These are phyloP conservation scores for Rhynchonycteris naso DNA, from an alignment of 2,797 vertebrate species.

Conservation along the genomic window DNA sequence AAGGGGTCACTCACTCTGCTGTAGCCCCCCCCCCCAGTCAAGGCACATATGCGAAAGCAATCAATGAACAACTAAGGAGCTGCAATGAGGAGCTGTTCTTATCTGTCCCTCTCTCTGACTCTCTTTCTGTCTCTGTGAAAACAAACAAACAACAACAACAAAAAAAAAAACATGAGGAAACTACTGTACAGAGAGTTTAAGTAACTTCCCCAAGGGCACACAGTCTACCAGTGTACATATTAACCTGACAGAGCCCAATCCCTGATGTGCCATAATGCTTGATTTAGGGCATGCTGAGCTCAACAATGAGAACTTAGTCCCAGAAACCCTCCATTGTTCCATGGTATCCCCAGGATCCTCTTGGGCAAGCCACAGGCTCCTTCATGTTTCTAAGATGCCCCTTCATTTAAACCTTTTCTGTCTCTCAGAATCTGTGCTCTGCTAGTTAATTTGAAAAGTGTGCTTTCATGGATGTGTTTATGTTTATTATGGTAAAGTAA, in stretches of 20 bases:
- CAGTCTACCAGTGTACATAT: not conserved
- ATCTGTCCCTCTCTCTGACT: too few species aligned
- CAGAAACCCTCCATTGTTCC: not conserved
- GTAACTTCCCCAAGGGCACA: not conserved
- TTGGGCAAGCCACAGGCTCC: not conserved
- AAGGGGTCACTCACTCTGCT: too few species aligned
- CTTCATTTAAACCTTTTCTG: not conserved
- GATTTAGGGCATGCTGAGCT: not conserved
- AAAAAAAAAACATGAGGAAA: not conserved
- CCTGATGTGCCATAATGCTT: not conserved
- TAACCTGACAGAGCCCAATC: not conserved
- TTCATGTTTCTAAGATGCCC: not conserved
- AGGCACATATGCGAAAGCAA: too few species aligned
- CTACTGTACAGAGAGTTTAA: not conserved
- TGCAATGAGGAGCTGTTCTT: too few species aligned
- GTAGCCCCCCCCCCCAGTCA: too few species aligned
- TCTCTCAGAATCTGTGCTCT: not conserved
- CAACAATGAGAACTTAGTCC: fast-evolving
- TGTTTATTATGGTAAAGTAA: not conserved
- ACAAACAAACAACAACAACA: too few species aligned
- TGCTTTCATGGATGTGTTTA: not conserved
- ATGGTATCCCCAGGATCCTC: fast-evolving
- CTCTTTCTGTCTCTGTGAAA: too few species aligned
- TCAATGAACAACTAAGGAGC: too few species aligned
- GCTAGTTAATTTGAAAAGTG: not conserved